phyloP scores from a whole-genome alignment of 2,888 invertebrate genomes.

The Lasioglossum malachurum region DNA sequence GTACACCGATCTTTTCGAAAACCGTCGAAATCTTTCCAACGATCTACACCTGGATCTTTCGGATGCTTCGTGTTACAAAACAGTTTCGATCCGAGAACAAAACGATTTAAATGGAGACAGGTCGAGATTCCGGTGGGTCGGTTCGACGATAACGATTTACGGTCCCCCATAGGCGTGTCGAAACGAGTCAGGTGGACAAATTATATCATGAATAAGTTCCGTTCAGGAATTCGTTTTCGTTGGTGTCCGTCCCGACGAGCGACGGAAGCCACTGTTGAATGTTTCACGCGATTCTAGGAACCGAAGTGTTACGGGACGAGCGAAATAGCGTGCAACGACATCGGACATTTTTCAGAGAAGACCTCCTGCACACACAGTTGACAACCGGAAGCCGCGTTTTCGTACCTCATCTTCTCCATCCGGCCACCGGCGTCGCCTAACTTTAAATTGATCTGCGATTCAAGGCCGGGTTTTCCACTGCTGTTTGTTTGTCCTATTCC shows the following conservation, averaged over 20 bases:
- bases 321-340: slow-evolving; percentile 47
- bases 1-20: not conserved
- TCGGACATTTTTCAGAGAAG: slow-evolving; percentile 47
- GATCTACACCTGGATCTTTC: not conserved
- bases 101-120: slow-evolving; percentile 45
- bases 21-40: slow-evolving; percentile 28
- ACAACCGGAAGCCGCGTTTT: slow-evolving; percentile 36
- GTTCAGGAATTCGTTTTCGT: slow-evolving; percentile 11
- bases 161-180: slow-evolving; percentile 23
- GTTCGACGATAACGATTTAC: slow-evolving; percentile 63
- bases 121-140: slow-evolving; percentile 42
- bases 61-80: not conserved
- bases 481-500: not conserved
- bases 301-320: slow-evolving; percentile 44
- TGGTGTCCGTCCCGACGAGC: not conserved
- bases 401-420: not conserved
- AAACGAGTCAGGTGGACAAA: slow-evolving; percentile 56
- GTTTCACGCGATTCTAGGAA: slow-evolving; percentile 52
- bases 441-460: slow-evolving; percentile 32
- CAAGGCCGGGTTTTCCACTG: not conserved
- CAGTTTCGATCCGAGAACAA: not conserved
- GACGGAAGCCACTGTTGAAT: slow-evolving; percentile 47
- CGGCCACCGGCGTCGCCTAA: not conserved
- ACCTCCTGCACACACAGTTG: slow-evolving; percentile 18
- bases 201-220: slow-evolving; percentile 55